phyloP scores from a whole-genome alignment of 2,888 invertebrate species.

The Lordiphosa andalusiaca region DNA sequence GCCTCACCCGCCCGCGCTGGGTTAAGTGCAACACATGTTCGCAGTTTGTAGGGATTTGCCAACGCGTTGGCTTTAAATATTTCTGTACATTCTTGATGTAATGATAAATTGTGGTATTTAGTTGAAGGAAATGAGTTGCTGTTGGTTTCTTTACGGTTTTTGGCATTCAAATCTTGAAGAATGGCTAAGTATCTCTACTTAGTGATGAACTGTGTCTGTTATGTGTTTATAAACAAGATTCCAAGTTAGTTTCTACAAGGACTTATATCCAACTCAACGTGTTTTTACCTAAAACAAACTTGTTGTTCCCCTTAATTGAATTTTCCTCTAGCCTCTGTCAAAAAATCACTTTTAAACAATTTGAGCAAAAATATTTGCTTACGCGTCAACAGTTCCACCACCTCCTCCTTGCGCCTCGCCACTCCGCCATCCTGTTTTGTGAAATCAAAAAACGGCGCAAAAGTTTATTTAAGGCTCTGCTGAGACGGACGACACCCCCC shows the following conservation, averaged over 20 bases:
- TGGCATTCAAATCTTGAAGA: too few species aligned
- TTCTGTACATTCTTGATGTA: slow-evolving; percentile 18
- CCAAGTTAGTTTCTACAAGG: too few species aligned
- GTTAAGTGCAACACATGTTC: slow-evolving; percentile 75
- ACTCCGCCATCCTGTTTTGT: slow-evolving; percentile 20
- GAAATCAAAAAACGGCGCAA: slow-evolving; percentile 59
- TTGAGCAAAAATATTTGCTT: slow-evolving; percentile 69
- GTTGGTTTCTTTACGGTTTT: too few species aligned
- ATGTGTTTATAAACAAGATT: too few species aligned
- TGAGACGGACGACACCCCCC: slow-evolving; percentile 22
- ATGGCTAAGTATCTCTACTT: too few species aligned
- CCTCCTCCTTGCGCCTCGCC: slow-evolving; percentile 10
- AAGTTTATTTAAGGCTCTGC: slow-evolving; percentile 62
- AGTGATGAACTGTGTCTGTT: too few species aligned
- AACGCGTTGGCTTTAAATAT: slow-evolving; percentile 40
- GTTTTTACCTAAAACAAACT: not conserved
- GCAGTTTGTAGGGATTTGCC: slow-evolving; percentile 70
- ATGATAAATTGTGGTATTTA: too few species aligned
- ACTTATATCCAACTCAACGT: too few species aligned
- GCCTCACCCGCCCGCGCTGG: slow-evolving; percentile 9
- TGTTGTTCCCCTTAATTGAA: slow-evolving; percentile 16
- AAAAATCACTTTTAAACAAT: slow-evolving; percentile 74
- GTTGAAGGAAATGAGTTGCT: too few species aligned
- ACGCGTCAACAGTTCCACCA: slow-evolving; percentile 51
- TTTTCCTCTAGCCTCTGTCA: slow-evolving; percentile 8